Conservation (phyloP, 2,888 invertebrate species). For the Dexiosoma caninum region DNA sequence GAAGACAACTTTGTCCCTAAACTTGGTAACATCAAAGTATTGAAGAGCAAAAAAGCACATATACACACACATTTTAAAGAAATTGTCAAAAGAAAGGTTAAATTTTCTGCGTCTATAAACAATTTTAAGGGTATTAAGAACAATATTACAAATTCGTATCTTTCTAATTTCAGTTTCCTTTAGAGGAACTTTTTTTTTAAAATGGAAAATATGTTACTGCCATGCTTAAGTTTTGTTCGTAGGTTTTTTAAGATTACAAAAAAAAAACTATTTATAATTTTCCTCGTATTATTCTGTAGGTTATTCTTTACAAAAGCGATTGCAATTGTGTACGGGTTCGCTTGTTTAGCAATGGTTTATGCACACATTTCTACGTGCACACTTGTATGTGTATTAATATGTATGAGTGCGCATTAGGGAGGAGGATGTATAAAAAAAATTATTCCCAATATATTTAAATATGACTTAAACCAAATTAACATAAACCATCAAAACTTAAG, state of each 20-base stretch:
- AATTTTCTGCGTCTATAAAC: background rate
- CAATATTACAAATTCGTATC: conserved; percentile 41
- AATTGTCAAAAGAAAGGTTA: background rate
- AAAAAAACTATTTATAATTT: conserved; percentile 29
- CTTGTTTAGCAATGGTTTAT: conserved; percentile 37
- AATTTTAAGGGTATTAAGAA: background rate
- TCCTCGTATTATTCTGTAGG: conserved; percentile 15
- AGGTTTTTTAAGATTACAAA: background rate
- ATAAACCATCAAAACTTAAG: no score
- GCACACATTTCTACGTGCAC: background rate
- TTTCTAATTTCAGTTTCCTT: conserved; percentile 31
- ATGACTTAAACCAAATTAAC: no score
- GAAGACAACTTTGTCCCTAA: background rate
- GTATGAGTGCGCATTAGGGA: no score
- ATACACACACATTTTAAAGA: no score
- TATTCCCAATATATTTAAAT: no score
- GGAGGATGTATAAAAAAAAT: no score
- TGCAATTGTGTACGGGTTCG: conserved; percentile 47
- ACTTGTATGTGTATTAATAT: background rate
- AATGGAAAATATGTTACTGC: conserved; percentile 15
- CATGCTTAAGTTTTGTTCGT: background rate
- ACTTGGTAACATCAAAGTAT: conserved; percentile 4
- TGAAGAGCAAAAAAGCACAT: background rate
- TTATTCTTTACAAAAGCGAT: background rate
- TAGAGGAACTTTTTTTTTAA: conserved; percentile 3